Conservation (phyloP, 1,140 invertebrate species). For the Sycophila sp. region DNA sequence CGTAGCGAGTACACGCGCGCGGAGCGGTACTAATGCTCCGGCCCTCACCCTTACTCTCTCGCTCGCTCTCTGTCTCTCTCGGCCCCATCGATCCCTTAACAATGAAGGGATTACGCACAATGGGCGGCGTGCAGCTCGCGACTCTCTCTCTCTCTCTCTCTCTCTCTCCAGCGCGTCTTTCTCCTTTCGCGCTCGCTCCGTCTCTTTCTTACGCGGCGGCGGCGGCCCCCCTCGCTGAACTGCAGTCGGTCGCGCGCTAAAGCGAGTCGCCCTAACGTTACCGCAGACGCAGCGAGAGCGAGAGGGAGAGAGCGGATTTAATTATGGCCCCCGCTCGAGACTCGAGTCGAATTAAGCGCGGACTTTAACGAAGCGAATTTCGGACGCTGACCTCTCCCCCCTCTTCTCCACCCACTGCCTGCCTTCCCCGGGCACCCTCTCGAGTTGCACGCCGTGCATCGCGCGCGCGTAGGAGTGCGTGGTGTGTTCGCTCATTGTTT, state of each 20-base stretch:
- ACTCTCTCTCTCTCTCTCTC: slow-evolving; percentile 1
- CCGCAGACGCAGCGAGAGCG: too few relatives aligned
- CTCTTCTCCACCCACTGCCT: not conserved
- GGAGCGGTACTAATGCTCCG: not conserved
- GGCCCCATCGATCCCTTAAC: slow-evolving; percentile 2
- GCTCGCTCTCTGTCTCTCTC: not conserved
- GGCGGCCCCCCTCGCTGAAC: not conserved
- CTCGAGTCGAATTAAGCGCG: not conserved
- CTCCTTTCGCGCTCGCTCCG: not conserved
- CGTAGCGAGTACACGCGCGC: not conserved
- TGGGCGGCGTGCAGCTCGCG: not conserved
- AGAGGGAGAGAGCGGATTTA: slow-evolving; percentile 4
- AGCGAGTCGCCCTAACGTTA: not conserved
- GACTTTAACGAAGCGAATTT: slow-evolving; percentile 32
- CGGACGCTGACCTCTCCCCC: slow-evolving; percentile 22
- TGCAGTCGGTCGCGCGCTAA: not conserved
- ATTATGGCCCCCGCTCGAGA: slow-evolving; percentile 6
- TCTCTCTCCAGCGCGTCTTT: not conserved
- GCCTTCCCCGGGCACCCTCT: not conserved
- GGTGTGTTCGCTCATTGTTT: too few relatives aligned
- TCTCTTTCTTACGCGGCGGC: too few relatives aligned
- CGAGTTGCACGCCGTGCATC: not conserved
- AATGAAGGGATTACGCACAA: slow-evolving; percentile 29
- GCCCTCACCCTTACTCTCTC: not conserved
- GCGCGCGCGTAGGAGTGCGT: too few relatives aligned